Conservation (phyloP, 2,888 invertebrate species). For the Tachystola acroxantha region DNA sequence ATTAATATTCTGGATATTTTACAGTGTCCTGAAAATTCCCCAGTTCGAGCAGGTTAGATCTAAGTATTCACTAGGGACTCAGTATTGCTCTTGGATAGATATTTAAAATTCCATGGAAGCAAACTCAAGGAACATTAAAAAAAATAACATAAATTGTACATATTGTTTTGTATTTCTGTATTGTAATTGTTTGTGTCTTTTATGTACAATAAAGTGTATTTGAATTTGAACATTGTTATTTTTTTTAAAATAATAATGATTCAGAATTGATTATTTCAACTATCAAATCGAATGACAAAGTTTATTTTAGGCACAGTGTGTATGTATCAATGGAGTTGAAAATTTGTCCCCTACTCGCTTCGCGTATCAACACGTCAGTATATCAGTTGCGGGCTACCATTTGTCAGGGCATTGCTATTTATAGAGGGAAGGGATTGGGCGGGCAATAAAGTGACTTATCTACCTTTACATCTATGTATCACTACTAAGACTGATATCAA, state of each 20-base stretch:
- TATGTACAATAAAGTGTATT: conserved; percentile 4
- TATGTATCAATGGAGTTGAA: conserved; percentile 1
- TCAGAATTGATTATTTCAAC: no score
- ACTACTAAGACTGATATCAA: neutral
- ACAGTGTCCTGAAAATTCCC: no score
- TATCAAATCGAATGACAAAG: neutral
- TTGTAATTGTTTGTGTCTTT: no score
- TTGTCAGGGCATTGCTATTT: conserved; percentile 42
- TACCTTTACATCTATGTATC: neutral
- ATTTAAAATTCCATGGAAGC: no score
- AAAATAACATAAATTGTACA: no score
- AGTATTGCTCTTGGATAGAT: no score
- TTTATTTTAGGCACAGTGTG: neutral
- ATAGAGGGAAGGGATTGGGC: conserved; percentile 32
- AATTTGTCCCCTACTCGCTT: conserved; percentile 30
- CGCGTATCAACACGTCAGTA: conserved; percentile 51
- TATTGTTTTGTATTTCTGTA: no score
- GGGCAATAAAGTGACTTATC: conserved; percentile 19
- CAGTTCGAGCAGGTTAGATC: no score
- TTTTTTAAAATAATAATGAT: no score
- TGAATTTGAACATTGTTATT: neutral
- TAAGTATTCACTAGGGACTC: no score
- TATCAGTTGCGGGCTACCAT: conserved; percentile 48
- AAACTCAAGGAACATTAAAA: no score
- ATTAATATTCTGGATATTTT: no score